Conservation (phyloP, 2,888 invertebrate genomes). For the Hydropsyche betteni region DNA sequence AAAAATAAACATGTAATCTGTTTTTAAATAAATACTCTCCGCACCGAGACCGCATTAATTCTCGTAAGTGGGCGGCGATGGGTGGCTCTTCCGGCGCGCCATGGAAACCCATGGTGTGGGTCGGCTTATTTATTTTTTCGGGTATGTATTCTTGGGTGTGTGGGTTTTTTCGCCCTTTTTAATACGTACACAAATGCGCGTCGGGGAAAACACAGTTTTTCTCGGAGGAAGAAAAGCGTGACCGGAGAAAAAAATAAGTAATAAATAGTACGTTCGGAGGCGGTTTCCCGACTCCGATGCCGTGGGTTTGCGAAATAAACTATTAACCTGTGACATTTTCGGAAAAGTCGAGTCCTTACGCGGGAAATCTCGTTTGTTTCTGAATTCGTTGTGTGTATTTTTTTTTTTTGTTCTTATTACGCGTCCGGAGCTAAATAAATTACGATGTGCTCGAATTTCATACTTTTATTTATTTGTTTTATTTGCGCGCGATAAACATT, state of each 20-base stretch:
- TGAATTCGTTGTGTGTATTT: not conserved
- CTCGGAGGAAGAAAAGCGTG: slow-evolving; percentile 33
- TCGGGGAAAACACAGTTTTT: slow-evolving; percentile 30
- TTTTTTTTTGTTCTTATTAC: slow-evolving; percentile 8
- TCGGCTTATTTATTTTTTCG: no score
- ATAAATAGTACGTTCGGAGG: slow-evolving; percentile 29
- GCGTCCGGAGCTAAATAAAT: slow-evolving; percentile 8
- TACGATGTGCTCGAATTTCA: not conserved
- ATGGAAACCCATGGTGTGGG: no score
- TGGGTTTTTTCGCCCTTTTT: slow-evolving; percentile 3
- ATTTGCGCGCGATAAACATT: no score
- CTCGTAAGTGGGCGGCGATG: slow-evolving; percentile 36
- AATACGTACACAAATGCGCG: slow-evolving; percentile 16
- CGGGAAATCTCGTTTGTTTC: slow-evolving; percentile 28
- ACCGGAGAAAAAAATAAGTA: slow-evolving; percentile 35
- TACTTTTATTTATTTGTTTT: no score
- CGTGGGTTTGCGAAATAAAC: slow-evolving; percentile 22
- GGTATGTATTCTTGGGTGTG: no score
- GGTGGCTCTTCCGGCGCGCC: not conserved
- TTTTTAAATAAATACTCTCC: slow-evolving; percentile 45
- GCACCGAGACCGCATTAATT: slow-evolving; percentile 43
- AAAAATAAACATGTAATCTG: slow-evolving; percentile 46
- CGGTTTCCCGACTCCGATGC: not conserved
- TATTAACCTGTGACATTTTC: slow-evolving; percentile 37
- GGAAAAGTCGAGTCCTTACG: slow-evolving; percentile 28